Percentiles rank a stretch among this genome's conserved stretches.
These are phyloP conservation scores for Chaetodon auriga DNA, from an alignment of 2,113 vertebrate species.

Conservation along the genomic window DNA sequence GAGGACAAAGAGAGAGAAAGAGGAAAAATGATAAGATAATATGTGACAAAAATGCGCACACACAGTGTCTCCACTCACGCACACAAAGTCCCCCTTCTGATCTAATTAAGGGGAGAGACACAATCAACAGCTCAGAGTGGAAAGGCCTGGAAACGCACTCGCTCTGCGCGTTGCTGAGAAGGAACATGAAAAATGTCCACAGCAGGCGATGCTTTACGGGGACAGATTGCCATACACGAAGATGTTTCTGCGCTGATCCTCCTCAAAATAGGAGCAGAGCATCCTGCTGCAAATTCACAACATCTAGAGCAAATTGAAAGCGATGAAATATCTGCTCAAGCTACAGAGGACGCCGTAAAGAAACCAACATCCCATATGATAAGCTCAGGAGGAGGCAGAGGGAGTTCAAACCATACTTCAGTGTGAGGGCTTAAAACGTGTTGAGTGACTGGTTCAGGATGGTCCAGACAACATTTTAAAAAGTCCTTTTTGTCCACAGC, in stretches of 20 bases:
- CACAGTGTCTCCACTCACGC: slow-evolving; percentile 40
- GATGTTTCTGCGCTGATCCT: neutral
- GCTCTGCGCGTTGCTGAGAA: neutral
- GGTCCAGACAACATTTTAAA: neutral
- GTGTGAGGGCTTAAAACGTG: slow-evolving; percentile 19
- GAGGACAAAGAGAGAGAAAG: slow-evolving; percentile 63
- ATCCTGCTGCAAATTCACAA: neutral
- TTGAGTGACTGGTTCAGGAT: slow-evolving; percentile 13
- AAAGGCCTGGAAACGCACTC: slow-evolving; percentile 15
- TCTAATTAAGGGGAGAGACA: slow-evolving; percentile 41
- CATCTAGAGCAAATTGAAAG: neutral
- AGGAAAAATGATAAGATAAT: slow-evolving; percentile 65
- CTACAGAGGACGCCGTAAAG: neutral
- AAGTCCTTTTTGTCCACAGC: neutral
- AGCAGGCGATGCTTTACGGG: slow-evolving; percentile 1
- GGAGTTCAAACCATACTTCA: slow-evolving; percentile 8
- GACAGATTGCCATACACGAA: slow-evolving; percentile 23
- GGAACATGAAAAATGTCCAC: neutral
- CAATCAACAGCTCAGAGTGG: neutral
- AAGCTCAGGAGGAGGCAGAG: neutral
- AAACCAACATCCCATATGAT: neutral
- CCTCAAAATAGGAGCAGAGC: neutral
- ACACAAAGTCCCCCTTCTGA: slow-evolving; percentile 34
- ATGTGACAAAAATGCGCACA: slow-evolving; percentile 70
- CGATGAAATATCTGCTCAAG: neutral